These are phyloP conservation scores for Eueremaeus valkanovi DNA, from an alignment of 2,888 invertebrate genomes.

Conservation along the genomic window DNA sequence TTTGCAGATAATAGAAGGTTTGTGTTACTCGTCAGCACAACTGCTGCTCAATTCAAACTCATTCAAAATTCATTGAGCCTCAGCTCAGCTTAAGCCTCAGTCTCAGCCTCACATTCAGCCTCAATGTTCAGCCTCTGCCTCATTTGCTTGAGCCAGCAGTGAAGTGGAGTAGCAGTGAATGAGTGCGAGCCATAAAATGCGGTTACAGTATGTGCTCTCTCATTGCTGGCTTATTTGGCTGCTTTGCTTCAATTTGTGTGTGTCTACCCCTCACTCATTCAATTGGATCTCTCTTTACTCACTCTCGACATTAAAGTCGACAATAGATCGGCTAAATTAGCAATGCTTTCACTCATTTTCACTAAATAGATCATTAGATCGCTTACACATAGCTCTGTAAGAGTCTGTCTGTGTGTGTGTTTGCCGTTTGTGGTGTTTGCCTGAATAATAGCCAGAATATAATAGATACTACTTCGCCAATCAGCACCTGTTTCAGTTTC, in stretches of 20 bases:
- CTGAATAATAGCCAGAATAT: too few relatives aligned
- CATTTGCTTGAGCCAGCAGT: too few relatives aligned
- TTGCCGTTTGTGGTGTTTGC: too few relatives aligned
- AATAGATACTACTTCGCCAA: background rate
- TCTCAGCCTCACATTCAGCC: background rate
- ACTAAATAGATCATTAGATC: background rate
- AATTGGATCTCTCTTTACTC: background rate
- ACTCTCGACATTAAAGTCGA: background rate
- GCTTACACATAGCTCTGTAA: conserved; percentile 12
- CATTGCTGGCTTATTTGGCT: background rate
- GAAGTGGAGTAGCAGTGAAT: too few relatives aligned
- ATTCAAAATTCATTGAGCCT: conserved; percentile 25
- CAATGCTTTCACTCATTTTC: conserved; percentile 15
- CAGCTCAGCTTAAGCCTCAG: background rate
- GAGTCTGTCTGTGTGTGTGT: too few relatives aligned
- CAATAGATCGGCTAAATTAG: conserved; percentile 29
- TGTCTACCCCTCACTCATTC: background rate
- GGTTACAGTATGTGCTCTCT: background rate
- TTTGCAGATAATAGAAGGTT: conserved; percentile 20
- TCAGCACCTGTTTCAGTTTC: conserved; percentile 30
- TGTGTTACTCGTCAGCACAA: conserved; percentile 14
- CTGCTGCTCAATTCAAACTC: background rate
- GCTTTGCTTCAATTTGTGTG: background rate
- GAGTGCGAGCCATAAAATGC: background rate
- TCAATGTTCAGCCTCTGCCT: background rate